phyloP scores from a whole-genome alignment of 2,888 invertebrate genomes.

The Sarcophaga carnaria region DNA sequence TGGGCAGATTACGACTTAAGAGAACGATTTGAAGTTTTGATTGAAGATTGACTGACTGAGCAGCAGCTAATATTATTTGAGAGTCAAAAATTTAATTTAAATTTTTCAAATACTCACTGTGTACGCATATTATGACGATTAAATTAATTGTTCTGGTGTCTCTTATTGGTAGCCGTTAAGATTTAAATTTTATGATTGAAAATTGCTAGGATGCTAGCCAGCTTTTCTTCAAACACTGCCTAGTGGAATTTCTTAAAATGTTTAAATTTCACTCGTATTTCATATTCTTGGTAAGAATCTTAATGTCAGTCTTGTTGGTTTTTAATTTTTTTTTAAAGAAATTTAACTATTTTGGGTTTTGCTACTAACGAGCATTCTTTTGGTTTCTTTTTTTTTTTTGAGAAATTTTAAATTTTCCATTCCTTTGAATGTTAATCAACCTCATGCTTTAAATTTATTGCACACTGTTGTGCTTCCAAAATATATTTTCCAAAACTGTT shows the following conservation, averaged over 20 bases:
- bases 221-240: too few relatives aligned
- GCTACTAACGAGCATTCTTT: constrained; percentile 80
- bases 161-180: too few relatives aligned
- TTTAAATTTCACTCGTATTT: constrained; percentile 15
- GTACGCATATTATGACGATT: background rate
- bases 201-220: too few relatives aligned
- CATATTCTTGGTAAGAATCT: background rate
- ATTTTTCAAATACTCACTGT: background rate
- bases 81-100: constrained; percentile 48
- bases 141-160: background rate
- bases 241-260: background rate
- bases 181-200: too few relatives aligned
- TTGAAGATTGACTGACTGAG: background rate
- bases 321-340: constrained; percentile 49
- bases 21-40: constrained; percentile 48
- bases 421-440: constrained; percentile 1
- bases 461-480: constrained; percentile 8
- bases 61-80: constrained; percentile 51
- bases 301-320: background rate
- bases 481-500: constrained; percentile 2
- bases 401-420: constrained; percentile 28
- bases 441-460: constrained; percentile 16
- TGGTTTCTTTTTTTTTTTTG: constrained; percentile 67
- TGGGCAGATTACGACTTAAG: constrained; percentile 2
- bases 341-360: constrained; percentile 81